Conservation (phyloP, 2,888 invertebrate genomes). For the Arrhopalites spinosus region DNA sequence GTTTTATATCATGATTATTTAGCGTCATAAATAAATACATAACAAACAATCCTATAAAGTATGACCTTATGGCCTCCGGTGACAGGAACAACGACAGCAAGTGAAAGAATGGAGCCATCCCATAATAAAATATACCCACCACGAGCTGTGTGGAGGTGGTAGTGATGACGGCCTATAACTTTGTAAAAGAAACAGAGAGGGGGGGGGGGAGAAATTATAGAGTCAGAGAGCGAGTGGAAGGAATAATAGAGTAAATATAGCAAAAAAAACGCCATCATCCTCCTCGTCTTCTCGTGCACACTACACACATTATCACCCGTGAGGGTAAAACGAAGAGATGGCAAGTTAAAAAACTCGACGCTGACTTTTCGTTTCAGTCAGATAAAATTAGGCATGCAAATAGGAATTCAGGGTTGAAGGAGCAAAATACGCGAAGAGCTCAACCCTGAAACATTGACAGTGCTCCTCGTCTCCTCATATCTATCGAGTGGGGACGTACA, state of each 20-base stretch:
- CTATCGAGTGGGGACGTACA: not conserved
- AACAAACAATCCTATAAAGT: slow-evolving; percentile 31
- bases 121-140: not conserved
- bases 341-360: slow-evolving; percentile 2
- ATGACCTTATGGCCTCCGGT: slow-evolving; percentile 21
- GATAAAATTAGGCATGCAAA: slow-evolving; percentile 27
- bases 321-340: not conserved
- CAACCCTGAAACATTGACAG: slow-evolving; percentile 9
- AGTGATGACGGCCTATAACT: too few relatives aligned
- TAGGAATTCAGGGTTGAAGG: slow-evolving; percentile 15
- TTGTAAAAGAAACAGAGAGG: not conserved
- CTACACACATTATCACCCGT: not conserved
- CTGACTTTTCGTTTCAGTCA: slow-evolving; percentile 2
- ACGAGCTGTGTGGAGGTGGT: too few relatives aligned
- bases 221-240: not conserved
- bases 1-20: slow-evolving; percentile 28
- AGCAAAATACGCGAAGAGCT: slow-evolving; percentile 7
- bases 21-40: slow-evolving; percentile 33
- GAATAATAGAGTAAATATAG: slow-evolving; percentile 9
- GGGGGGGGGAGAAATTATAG: not conserved
- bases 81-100: not conserved
- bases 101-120: not conserved
- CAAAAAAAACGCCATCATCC: not conserved
- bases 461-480: not conserved
- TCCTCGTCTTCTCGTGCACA: not conserved